Evolutionary conservation across 2,888 invertebrate species (phyloP).

Genomic region (Drosophila eohydei): DNA sequence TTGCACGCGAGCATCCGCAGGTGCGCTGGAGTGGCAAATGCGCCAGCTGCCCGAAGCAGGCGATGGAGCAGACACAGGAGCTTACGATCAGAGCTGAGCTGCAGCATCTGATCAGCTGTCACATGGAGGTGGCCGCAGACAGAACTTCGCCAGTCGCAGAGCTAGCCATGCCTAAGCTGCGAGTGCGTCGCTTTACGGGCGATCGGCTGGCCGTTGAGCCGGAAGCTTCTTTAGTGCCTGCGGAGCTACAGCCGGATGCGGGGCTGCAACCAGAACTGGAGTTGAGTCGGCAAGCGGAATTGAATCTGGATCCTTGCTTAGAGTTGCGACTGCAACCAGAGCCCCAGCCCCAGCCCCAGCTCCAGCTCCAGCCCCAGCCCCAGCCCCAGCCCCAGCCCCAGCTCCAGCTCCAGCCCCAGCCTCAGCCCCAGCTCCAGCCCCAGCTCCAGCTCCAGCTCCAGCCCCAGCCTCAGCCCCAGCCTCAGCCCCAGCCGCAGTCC

Average conservation of each 20-base stretch:
- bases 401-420: too few relatives aligned
- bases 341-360: background rate
- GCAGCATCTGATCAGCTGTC: slow-evolving; percentile 73
- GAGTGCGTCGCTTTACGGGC: slow-evolving; percentile 79
- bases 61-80: slow-evolving; percentile 2
- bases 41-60: slow-evolving; percentile 84
- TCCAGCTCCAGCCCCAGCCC: too few relatives aligned
- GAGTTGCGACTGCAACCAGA: background rate
- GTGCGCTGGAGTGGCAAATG: slow-evolving; percentile 87
- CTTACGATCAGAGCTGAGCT: slow-evolving; percentile 64
- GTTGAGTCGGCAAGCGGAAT: too few relatives aligned
- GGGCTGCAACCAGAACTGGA: background rate
- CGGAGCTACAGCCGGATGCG: background rate
- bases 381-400: background rate
- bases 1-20: slow-evolving; percentile 76
- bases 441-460: background rate
- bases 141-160: background rate
- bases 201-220: slow-evolving; percentile 54
- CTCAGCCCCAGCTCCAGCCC: background rate
- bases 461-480: background rate
- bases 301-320: too few relatives aligned
- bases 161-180: slow-evolving; percentile 46
- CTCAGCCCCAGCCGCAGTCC: too few relatives aligned
- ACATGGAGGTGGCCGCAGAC: slow-evolving; percentile 37
- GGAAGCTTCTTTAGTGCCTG: background rate